phyloP scores from a whole-genome alignment of 2,888 invertebrate species.

The Beris morrisii region DNA sequence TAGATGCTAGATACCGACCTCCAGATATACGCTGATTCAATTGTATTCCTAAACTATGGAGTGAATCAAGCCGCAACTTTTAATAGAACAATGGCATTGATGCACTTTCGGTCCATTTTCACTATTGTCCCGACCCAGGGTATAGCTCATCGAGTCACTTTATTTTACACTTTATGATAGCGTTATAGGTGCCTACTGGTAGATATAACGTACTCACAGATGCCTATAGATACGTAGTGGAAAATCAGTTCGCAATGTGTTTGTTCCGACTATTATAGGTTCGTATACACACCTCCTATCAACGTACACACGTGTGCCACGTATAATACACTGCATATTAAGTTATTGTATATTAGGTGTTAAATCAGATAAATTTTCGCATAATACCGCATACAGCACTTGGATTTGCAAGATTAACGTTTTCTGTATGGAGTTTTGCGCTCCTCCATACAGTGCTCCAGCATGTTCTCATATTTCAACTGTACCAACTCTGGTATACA shows the following conservation, averaged over 20 bases:
- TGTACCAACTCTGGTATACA: conserved; percentile 20
- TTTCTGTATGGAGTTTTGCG: conserved; percentile 40
- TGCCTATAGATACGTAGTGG: too few relatives aligned
- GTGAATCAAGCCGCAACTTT: conserved; percentile 5
- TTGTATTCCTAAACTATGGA: neutral
- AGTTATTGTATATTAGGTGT: conserved; percentile 60
- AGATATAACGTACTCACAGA: too few relatives aligned
- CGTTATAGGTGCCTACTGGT: conserved; percentile 17
- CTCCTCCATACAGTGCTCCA: conserved; percentile 25
- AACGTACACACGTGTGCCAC: conserved; percentile 27
- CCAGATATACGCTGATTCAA: conserved; percentile 5
- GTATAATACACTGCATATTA: conserved; percentile 45
- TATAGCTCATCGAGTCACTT: conserved; percentile 21
- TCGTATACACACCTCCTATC: neutral
- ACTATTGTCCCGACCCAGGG: conserved; percentile 16
- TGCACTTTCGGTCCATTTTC: conserved; percentile 24
- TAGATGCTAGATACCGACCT: too few relatives aligned
- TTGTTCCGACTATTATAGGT: neutral
- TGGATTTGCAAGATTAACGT: conserved; percentile 58
- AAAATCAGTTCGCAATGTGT: too few relatives aligned
- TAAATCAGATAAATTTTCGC: conserved; percentile 59
- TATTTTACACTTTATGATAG: conserved; percentile 20
- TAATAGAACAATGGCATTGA: conserved; percentile 10
- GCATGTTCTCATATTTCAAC: conserved; percentile 37
- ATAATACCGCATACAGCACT: conserved; percentile 58